phyloP scores from a whole-genome alignment of 2,797 vertebrate species.

The Pterois miles region DNA sequence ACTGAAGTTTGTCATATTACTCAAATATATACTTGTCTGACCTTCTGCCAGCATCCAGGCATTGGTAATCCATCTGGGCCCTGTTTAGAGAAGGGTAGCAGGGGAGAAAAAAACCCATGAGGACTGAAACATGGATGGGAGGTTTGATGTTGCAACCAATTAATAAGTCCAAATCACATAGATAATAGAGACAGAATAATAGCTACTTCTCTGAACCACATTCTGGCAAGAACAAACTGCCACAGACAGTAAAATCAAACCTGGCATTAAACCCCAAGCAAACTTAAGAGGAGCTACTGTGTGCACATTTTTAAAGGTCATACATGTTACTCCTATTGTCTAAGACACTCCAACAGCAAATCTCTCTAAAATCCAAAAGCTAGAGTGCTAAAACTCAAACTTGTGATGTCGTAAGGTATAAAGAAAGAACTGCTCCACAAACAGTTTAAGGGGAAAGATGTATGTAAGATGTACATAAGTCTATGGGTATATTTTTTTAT shows the following conservation, averaged over 20 bases:
- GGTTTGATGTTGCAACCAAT: neutral
- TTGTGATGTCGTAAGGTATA: no score
- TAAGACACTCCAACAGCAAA: no score
- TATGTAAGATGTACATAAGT: no score
- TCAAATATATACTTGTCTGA: conserved; percentile 69
- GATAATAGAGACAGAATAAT: neutral
- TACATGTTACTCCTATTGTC: no score
- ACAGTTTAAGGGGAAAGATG: no score
- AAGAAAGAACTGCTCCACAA: no score
- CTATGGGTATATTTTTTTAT: no score
- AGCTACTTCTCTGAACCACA: neutral
- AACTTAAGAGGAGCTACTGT: no score
- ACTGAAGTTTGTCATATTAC: neutral
- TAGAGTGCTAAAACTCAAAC: no score
- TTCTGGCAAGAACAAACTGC: neutral
- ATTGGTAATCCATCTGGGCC: conserved; percentile 99
- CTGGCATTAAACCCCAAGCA: neutral
- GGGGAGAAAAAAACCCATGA: conserved; percentile 31
- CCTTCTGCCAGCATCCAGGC: conserved; percentile 99
- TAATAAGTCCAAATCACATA: neutral
- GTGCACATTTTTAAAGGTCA: no score
- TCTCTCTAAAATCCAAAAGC: no score
- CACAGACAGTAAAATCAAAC: neutral
- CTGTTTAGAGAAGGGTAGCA: conserved; percentile 79
- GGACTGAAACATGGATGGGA: conserved; percentile 8